Evolutionary conservation across 1,140 invertebrate species (phyloP).

Genomic region (Drosophila novamexicana): DNA sequence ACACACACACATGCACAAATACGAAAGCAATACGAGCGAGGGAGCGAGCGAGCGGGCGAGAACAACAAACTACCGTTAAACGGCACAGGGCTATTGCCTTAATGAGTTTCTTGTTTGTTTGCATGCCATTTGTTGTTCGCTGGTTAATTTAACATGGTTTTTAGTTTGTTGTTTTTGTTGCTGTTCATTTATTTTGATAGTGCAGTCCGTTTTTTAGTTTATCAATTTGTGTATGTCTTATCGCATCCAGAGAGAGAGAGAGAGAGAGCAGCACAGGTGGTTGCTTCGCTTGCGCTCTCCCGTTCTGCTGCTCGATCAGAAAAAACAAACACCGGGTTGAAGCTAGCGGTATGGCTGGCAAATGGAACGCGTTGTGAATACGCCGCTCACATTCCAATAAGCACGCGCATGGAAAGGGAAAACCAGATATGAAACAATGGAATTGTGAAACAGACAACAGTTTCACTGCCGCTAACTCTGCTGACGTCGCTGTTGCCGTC

Average conservation of each 20-base stretch:
- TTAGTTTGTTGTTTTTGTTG: conserved; percentile 55
- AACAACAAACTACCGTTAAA: conserved; percentile 70
- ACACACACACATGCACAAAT: conserved; percentile 20
- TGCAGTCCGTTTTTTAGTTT: conserved; percentile 53
- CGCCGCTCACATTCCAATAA: conserved; percentile 34
- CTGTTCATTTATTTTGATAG: conserved; percentile 67
- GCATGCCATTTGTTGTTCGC: conserved; percentile 58
- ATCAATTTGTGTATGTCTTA: conserved; percentile 53
- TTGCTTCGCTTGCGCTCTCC: conserved; percentile 28
- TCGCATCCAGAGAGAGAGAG: conserved; percentile 23
- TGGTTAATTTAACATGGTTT: conserved; percentile 66
- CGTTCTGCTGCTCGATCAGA: conserved; percentile 38
- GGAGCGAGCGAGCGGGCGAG: conserved; percentile 21
- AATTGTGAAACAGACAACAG: conserved; percentile 69
- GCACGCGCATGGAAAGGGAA: conserved; percentile 69
- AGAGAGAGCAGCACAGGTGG: conserved; percentile 35
- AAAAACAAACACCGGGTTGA: conserved; percentile 78
- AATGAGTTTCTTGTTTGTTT: conserved; percentile 73
- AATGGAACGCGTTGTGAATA: conserved; percentile 26
- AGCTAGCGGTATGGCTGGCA: conserved; percentile 21
- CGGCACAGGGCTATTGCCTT: conserved; percentile 40
- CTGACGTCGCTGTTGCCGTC: conserved; percentile 51
- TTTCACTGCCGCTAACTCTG: conserved; percentile 55
- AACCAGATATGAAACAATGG: conserved; percentile 73
- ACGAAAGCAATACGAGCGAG: conserved; percentile 33